Conservation (phyloP, 2,888 invertebrate genomes). For the Eueremaeus valkanovi region DNA sequence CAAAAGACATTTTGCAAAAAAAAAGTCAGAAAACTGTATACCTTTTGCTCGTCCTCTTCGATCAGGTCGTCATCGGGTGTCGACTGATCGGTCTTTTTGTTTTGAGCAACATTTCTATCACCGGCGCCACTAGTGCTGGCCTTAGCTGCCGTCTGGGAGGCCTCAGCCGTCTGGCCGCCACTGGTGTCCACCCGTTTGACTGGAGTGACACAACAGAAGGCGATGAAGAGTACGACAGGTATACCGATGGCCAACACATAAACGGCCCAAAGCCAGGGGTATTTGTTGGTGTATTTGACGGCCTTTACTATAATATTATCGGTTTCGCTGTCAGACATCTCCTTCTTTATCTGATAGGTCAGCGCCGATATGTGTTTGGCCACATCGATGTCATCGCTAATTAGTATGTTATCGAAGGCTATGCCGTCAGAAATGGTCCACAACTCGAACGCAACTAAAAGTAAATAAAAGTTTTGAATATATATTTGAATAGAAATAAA, state of each 20-base stretch:
- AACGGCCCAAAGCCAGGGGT: conserved; percentile 87
- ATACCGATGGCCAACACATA: conserved; percentile 72
- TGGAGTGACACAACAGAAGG: conserved; percentile 66
- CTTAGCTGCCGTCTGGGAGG: neutral
- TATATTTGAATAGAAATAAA: too few species aligned
- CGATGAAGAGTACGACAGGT: conserved; percentile 71
- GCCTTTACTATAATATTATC: conserved; percentile 72
- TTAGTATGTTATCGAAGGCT: conserved; percentile 89
- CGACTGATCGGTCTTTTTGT: conserved; percentile 51
- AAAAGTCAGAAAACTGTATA: too few species aligned
- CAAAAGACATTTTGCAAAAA: neutral
- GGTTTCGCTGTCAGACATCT: conserved; percentile 71
- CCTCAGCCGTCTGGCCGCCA: conserved; percentile 13
- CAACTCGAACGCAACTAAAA: conserved; percentile 78
- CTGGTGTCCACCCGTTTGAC: conserved; percentile 20
- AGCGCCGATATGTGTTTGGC: conserved; percentile 75
- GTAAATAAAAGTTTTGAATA: too few species aligned
- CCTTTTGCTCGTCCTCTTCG: conserved; percentile 33
- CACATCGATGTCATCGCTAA: conserved; percentile 73
- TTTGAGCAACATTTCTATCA: conserved; percentile 42
- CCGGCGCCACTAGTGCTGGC: neutral
- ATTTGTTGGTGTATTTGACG: conserved; percentile 70
- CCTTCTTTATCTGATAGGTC: conserved; percentile 77
- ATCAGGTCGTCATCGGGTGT: conserved; percentile 49
- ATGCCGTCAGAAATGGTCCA: conserved; percentile 98